Conservation (phyloP, 2,888 invertebrate species). For the Iphiclides podalirius region DNA sequence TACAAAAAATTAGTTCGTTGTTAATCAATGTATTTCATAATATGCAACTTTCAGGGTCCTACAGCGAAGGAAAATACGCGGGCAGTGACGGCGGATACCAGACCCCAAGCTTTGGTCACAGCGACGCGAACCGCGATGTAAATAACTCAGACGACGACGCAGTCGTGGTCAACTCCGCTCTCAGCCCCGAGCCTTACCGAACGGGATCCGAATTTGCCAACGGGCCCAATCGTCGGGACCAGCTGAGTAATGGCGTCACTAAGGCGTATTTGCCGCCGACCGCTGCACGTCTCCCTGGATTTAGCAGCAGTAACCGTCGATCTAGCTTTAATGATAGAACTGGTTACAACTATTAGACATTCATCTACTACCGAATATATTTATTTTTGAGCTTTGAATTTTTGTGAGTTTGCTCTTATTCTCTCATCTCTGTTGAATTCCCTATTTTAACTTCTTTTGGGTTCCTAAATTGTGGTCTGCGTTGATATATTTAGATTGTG, state of each 20-base stretch:
- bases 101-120: conserved; percentile 18
- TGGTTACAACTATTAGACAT: conserved; percentile 17
- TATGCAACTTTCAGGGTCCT: conserved; percentile 58
- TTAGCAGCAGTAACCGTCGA: conserved; percentile 3
- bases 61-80: conserved; percentile 57
- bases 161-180: conserved; percentile 50
- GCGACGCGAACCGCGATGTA: conserved; percentile 24
- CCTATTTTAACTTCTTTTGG: no score
- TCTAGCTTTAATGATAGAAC: conserved; percentile 8
- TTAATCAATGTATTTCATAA: no score
- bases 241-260: neutral
- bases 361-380: conserved; percentile 6
- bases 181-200: conserved; percentile 24
- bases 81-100: conserved; percentile 27
- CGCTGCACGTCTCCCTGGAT: neutral
- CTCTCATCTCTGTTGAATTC: no score
- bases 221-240: neutral
- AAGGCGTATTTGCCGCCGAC: conserved; percentile 16
- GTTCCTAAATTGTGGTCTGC: no score
- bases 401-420: no score
- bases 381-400: conserved; percentile 3
- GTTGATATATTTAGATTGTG: no score
- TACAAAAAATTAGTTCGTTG: no score
- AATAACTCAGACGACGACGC: conserved; percentile 41
- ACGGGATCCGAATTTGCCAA: neutral